Base-by-base conservation (phyloP, 2,888 invertebrate species). In the Cyclophora albipunctata region DNA sequence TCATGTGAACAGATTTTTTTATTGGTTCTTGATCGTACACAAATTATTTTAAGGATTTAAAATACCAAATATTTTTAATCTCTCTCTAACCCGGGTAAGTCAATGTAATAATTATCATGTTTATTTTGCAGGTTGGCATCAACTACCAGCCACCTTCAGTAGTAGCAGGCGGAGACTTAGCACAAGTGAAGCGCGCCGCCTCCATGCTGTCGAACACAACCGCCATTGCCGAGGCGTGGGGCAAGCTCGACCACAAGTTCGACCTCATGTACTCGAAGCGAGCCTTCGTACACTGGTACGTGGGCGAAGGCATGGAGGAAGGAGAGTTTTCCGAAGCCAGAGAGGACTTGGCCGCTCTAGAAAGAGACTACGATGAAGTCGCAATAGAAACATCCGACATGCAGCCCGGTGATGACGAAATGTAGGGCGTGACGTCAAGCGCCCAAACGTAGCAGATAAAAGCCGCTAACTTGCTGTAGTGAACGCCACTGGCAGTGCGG, bases 211-310 rank as follows among this genome's bases (percentile, higher is more conserved):
- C 91, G 71, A 98, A 98, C 84, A 97, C 97, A 4, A 98, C 96
- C 20, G 96, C 96, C 62, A 96, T 97, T 69, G 93, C 94, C 7
- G 94, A 95, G 69, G 96, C 96, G 47, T 97, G 96, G 94, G 93
- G 93, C 59, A 94, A 96, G 72, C 91, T 98, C 52, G 94, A 97
- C 85, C 94, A 94, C 83, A 98, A 98, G 85, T 97, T 98, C 79
- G 98, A 98, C 85, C 91, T 98, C 69, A 96, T 97, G 96, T 97
- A 94, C 84, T 93, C 94, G 60, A 97, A 97, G 87, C 90, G 95
- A 55, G 98, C 98, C 47, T 98, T 98, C 73, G 96, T 98, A 58
- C 98, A 98, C 80, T 98, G 98, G 96, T 96, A 93, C 78, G 93
- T 92, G 45, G 94, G 93, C 44, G 94, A 95, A 76, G 95, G 95